Conservation (phyloP, 2,888 invertebrate species). For the Epinotia bilunana region DNA sequence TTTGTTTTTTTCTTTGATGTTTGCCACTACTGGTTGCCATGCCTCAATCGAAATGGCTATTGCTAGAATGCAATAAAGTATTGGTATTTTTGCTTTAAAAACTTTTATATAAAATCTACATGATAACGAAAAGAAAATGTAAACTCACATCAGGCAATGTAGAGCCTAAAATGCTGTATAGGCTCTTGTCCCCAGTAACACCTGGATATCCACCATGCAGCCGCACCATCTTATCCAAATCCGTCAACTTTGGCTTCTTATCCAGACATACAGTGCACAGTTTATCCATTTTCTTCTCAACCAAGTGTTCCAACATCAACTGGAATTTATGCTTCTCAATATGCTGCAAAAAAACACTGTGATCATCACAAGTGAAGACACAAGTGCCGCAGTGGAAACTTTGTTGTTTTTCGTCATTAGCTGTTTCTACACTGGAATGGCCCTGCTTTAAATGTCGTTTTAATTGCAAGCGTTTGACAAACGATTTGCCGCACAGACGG, state of each 20-base stretch:
- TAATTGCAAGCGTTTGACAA: slow-evolving; percentile 63
- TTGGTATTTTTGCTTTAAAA: not conserved
- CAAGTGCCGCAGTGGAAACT: slow-evolving; percentile 67
- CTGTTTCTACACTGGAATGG: slow-evolving; percentile 6
- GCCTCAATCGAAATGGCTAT: too few relatives aligned
- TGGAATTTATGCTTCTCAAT: slow-evolving; percentile 77
- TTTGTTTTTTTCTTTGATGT: too few relatives aligned
- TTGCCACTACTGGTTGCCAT: too few relatives aligned
- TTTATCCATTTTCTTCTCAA: slow-evolving; percentile 63
- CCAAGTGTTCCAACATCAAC: slow-evolving; percentile 62
- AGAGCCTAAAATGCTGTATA: slow-evolving; percentile 64
- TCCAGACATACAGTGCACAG: slow-evolving; percentile 71
- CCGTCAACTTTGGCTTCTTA: slow-evolving; percentile 56
- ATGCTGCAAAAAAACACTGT: slow-evolving; percentile 66
- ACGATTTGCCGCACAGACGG: slow-evolving; percentile 70
- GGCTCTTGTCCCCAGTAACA: slow-evolving; percentile 63
- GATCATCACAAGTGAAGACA: slow-evolving; percentile 53
- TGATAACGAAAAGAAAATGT: not conserved
- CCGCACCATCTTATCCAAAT: slow-evolving; percentile 62
- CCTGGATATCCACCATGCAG: slow-evolving; percentile 73
- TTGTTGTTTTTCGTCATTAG: slow-evolving; percentile 45
- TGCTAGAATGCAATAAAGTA: too few relatives aligned
- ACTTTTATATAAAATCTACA: not conserved
- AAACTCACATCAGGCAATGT: slow-evolving; percentile 73
- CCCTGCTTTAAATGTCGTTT: slow-evolving; percentile 62